Evolutionary conservation across 2,888 invertebrate genomes (phyloP), one percentile per base, ranked within the genome.

Genomic region (Plebejus anna): DNA sequence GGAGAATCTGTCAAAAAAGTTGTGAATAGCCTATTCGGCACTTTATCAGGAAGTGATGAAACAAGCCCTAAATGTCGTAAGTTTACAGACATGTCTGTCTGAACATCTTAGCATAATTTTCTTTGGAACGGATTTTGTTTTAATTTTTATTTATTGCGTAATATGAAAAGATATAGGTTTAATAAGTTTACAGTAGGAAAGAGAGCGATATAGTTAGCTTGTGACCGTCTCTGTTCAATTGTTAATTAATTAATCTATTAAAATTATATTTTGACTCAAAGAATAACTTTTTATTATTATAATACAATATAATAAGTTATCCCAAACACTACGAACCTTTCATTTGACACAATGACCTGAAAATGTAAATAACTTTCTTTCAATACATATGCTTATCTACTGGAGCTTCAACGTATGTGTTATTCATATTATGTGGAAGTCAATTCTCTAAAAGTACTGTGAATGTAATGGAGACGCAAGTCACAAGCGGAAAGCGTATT

Each of bases 341-440:
- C 16, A 13, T 32, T 32, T 13, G 13, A 11, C 13, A 13, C 32
- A 13, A 66, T 66, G 66, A 66, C 32, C 66, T 32, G 13, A 13
- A 16, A 32, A 66, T 16, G 32, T 66, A 66, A 32, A 32, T 66
- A 66, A 32, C 32, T 32, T 66, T 16, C 55, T 61, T 32, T 66
- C 66, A 66, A 66, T 66, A 66, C 32, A 66, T 36, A 66, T 32
- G 13, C 66, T 16, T 36, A 66, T 66, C 66, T 66, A 47, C 47
- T 22, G 11, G 47, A 51, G 47, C 72, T 82, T 82, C 81, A 81
- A 80, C 78, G 77, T 82, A 79, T 81, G 82, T 82, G 82, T 82
- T 83, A 83, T 85, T 84, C 82, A 81, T 81, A 80, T 81, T 85
- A 85, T 81, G 80, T 81, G 80, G 80, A 80, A 82, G 82, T 82